Evolutionary conservation across 2,888 invertebrate species (phyloP).

Genomic region (Galeopsomyia nigrocyanea): DNA sequence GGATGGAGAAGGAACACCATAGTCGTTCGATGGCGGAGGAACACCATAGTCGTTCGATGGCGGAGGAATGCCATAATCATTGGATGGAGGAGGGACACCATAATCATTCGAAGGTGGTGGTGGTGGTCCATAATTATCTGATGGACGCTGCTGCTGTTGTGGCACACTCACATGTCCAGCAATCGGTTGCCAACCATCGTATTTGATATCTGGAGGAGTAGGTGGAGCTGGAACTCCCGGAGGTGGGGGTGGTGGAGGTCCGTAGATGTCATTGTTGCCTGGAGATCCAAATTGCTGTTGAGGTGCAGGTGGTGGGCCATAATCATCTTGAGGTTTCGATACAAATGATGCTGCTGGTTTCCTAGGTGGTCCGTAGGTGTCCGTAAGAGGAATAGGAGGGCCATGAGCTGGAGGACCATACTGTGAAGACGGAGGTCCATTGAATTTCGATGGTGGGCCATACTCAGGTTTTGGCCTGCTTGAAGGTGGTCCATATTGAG

Average conservation of each 20-base stretch:
- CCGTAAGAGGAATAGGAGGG: conserved; percentile 60
- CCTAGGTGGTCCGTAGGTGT: conserved; percentile 64
- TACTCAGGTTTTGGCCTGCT: conserved; percentile 43
- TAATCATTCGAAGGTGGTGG: conserved; percentile 42
- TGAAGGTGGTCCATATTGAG: conserved; percentile 58
- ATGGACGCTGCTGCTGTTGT: conserved; percentile 52
- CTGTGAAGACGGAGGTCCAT: conserved; percentile 67
- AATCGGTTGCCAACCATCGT: conserved; percentile 91
- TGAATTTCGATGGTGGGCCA: conserved; percentile 57
- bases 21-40: conserved; percentile 32
- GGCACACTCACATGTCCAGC: conserved; percentile 73
- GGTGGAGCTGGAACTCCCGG: conserved; percentile 82
- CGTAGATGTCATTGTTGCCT: conserved; percentile 68
- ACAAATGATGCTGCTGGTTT: conserved; percentile 47
- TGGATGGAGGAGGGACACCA: conserved; percentile 33
- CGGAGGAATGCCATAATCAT: conserved; percentile 16
- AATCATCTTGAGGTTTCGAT: conserved; percentile 57
- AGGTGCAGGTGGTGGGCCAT: conserved; percentile 54
- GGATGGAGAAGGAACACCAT: not conserved
- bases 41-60: conserved; percentile 34
- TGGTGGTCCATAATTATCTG: conserved; percentile 45
- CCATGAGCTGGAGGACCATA: conserved; percentile 54
- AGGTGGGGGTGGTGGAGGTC: conserved; percentile 76
- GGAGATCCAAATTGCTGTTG: conserved; percentile 67
- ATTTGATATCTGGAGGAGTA: conserved; percentile 81